Conservation (phyloP, 1,140 invertebrate genomes). For the Macrocentrus cingulum region DNA sequence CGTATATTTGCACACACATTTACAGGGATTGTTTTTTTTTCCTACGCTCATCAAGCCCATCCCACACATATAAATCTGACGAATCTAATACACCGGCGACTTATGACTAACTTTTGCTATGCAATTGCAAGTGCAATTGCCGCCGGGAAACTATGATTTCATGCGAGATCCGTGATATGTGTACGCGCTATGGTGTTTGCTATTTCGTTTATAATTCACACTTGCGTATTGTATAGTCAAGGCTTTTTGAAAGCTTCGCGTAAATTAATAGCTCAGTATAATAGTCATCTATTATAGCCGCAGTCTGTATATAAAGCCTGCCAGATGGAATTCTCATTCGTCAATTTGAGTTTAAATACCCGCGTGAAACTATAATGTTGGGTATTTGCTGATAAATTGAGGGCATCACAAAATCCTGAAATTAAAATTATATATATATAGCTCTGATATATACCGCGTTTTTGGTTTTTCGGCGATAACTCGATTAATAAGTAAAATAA, state of each 20-base stretch:
- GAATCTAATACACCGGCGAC: constrained; percentile 21
- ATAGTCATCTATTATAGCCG: constrained; percentile 37
- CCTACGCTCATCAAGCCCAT: constrained; percentile 20
- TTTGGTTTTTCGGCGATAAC: too few relatives aligned
- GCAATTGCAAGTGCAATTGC: constrained; percentile 32
- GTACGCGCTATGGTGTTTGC: constrained; percentile 4
- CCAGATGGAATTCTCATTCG: too few relatives aligned
- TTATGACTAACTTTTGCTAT: constrained; percentile 41
- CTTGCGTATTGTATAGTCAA: constrained; percentile 32
- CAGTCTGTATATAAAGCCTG: too few relatives aligned
- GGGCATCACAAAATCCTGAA: background rate
- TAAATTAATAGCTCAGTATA: constrained; percentile 25
- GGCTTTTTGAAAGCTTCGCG: constrained; percentile 48
- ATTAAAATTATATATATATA: too few relatives aligned
- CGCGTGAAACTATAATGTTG: background rate
- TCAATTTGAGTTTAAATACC: too few relatives aligned
- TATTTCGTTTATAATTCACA: background rate
- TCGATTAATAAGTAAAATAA: too few relatives aligned
- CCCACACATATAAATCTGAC: constrained; percentile 25
- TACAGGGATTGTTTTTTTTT: background rate
- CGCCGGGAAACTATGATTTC: constrained; percentile 45
- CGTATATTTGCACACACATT: background rate
- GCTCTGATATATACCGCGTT: too few relatives aligned
- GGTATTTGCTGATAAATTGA: background rate
- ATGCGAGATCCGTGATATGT: constrained; percentile 24